Evolutionary conservation across 2,888 invertebrate genomes (phyloP).

Genomic region (Cyclophora punctaria): DNA sequence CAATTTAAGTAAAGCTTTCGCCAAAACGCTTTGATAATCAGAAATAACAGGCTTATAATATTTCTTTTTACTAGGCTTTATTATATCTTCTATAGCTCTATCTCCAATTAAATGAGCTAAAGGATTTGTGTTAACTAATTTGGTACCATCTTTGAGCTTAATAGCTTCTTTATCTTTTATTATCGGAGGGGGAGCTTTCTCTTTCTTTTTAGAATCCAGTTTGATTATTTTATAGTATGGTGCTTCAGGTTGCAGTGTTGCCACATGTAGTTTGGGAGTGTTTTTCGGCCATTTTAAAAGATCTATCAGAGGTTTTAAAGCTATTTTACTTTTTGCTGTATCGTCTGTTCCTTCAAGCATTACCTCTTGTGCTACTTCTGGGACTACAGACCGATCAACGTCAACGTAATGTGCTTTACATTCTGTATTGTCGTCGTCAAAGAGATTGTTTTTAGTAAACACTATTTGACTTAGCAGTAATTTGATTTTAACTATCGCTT

Average conservation of each 20-base stretch:
- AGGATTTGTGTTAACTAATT: conserved; percentile 50
- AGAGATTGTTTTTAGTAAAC: not conserved
- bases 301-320: conserved; percentile 32
- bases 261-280: conserved; percentile 40
- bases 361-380: conserved; percentile 56
- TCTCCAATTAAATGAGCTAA: conserved; percentile 49
- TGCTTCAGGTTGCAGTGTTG: conserved; percentile 45
- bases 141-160: conserved; percentile 44
- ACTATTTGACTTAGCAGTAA: conserved; percentile 20
- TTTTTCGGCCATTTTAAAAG: conserved; percentile 27
- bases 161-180: conserved; percentile 6
- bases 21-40: conserved; percentile 39
- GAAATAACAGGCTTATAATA: conserved; percentile 31
- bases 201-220: conserved; percentile 8
- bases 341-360: conserved; percentile 42
- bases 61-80: conserved; percentile 28
- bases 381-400: conserved; percentile 31
- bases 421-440: conserved; percentile 13
- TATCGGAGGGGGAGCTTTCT: not conserved
- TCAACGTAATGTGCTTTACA: conserved; percentile 13
- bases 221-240: conserved; percentile 60
- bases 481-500: conserved; percentile 27
- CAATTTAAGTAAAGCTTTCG: conserved; percentile 38
- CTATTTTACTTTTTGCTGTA: conserved; percentile 21
- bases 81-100: conserved; percentile 27